Evolutionary conservation across 2,113 vertebrate genomes (phyloP), one percentile per base, ranked within the genome.

Genomic region (Myanophis thanlyinensis): DNA sequence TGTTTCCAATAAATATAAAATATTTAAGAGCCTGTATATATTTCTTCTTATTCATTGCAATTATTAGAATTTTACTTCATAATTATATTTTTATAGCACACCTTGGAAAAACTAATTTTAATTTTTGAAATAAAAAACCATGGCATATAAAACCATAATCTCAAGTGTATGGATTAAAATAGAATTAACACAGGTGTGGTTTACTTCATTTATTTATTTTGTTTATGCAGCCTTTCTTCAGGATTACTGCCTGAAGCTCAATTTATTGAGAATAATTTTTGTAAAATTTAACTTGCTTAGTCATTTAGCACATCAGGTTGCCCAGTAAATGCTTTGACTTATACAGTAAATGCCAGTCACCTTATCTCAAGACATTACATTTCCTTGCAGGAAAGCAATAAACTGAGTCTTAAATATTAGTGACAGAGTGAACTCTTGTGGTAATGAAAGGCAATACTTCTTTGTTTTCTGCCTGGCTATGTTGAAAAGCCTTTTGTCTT

Each of bases 371-470:
- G 90, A 84, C 91, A 86, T 25, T 49, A 80, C 52, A 54, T 92
- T 80, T 59, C 93, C 49, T 20, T 94, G 92, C 5, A 62, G 48
- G 93, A 95, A 94, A 54, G 97, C 91, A 18, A 48, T 12, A 90
- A 48, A 22, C 30, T 59, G 5, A 46, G 1, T 9, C 6, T 27
- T 91, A 18, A 73, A 62, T 73, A 92, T 94, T 95, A 2, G 95
- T 96, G 48, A 94, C 91, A 97, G 92, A 96, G 95, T 93, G 97
- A 96, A 96, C 96, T 96, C 97, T 97, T 97, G 97, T 98, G 97
- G 97, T 80, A 93, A 93, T 53, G 89, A 91, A 22, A 20, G n/a
- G 3, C 67, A 52, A 40, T 92, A 49, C 15, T 22, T 3, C 40
- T 90, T 87, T 56, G 54, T 67, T 93, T 47, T 35, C 20, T 1